These are phyloP conservation scores for Lepilemur ruficaudatus DNA, from an alignment of 2,797 vertebrate species.

Conservation along the genomic window DNA sequence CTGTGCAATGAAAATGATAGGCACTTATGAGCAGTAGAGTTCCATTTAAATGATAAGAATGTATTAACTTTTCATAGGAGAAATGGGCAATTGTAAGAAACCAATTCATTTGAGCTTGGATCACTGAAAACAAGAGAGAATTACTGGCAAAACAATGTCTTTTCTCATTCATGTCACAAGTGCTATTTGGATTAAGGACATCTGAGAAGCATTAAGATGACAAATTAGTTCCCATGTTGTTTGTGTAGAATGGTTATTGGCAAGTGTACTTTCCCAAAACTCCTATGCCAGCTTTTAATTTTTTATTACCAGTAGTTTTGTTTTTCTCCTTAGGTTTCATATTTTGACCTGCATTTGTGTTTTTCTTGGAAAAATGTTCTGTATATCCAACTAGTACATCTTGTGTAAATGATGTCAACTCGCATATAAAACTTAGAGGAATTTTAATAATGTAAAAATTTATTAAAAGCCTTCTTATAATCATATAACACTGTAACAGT, in stretches of 20 bases:
- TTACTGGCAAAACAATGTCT: constrained; percentile 60
- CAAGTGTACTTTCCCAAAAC: constrained; percentile 43
- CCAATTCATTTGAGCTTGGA: constrained; percentile 36
- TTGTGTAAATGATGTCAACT: constrained; percentile 39
- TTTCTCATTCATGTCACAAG: constrained; percentile 62
- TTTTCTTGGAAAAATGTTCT: constrained; percentile 42
- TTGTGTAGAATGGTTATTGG: constrained; percentile 37
- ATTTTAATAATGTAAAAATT: not conserved
- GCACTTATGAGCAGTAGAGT: constrained; percentile 28
- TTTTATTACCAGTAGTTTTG: constrained; percentile 22
- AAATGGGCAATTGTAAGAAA: constrained; percentile 65
- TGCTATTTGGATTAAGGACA: constrained; percentile 56
- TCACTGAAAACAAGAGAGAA: constrained; percentile 59
- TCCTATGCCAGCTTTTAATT: constrained; percentile 15
- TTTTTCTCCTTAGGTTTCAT: constrained; percentile 15
- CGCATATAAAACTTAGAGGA: not conserved
- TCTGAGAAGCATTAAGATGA: constrained; percentile 57
- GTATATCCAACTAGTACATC: not conserved
- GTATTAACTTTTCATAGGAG: constrained; percentile 55
- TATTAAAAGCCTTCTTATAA: constrained; percentile 31
- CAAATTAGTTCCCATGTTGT: constrained; percentile 50
- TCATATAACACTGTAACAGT: not conserved
- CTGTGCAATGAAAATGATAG: constrained; percentile 30
- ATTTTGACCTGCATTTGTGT: constrained; percentile 28
- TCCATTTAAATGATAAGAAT: constrained; percentile 55